phyloP scores from a whole-genome alignment of 2,888 invertebrate species.

The Lymantria dispar region DNA sequence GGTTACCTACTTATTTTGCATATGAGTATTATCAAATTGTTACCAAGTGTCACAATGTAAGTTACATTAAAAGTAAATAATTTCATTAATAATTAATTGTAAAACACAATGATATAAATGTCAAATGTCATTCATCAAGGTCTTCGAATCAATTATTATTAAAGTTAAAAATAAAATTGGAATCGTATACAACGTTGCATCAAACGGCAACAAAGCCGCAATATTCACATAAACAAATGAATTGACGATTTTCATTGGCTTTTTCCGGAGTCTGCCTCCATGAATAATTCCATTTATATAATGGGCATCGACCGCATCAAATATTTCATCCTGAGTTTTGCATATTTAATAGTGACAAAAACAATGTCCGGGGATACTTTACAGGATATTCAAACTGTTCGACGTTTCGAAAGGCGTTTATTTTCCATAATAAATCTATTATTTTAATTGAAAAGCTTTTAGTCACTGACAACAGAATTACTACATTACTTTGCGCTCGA shows the following conservation, averaged over 20 bases:
- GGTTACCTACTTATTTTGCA: slow-evolving; percentile 61
- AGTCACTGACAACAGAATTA: slow-evolving; percentile 12
- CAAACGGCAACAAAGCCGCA: slow-evolving; percentile 62
- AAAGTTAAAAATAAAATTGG: slow-evolving; percentile 31
- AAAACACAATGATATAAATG: not conserved
- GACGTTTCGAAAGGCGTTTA: slow-evolving; percentile 36
- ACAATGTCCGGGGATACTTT: slow-evolving; percentile 58
- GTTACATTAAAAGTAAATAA: slow-evolving; percentile 10
- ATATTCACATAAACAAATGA: slow-evolving; percentile 71
- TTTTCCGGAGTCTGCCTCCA: slow-evolving; percentile 68
- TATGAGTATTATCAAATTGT: slow-evolving; percentile 49
- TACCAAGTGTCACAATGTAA: slow-evolving; percentile 32
- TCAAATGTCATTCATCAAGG: not conserved
- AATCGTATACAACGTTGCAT: slow-evolving; percentile 45
- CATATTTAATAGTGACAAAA: slow-evolving; percentile 74
- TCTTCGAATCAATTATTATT: not conserved
- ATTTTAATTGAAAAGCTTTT: slow-evolving; percentile 34
- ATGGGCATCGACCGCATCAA: slow-evolving; percentile 73
- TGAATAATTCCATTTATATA: slow-evolving; percentile 78
- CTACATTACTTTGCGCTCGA: slow-evolving; percentile 10
- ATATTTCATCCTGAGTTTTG: slow-evolving; percentile 74
- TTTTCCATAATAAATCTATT: slow-evolving; percentile 40
- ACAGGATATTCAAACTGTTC: slow-evolving; percentile 39
- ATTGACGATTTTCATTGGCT: slow-evolving; percentile 71
- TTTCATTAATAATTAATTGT: not conserved